Base-by-base conservation (phyloP, 1,140 invertebrate genomes). In the Anagrus nilaparvatae region DNA sequence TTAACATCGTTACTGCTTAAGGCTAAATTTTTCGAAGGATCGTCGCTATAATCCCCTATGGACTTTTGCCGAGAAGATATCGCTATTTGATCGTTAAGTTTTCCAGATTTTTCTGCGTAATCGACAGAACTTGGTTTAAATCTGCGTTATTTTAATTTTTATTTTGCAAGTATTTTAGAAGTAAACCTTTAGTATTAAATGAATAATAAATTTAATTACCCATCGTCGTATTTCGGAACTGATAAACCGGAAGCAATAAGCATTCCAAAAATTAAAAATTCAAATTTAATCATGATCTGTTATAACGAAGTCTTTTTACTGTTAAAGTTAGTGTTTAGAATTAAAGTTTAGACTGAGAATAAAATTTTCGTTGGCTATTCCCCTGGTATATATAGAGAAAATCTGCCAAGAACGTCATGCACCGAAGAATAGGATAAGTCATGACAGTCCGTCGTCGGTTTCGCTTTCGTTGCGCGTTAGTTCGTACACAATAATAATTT, bases 41-140 rank as follows among this genome's bases (percentile, higher is more conserved):
- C 29, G 4, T n/a, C 16, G 20, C n/a, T n/a, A n/a, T n/a, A n/a
- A n/a, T n/a, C n/a, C n/a, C n/a, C n/a, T n/a, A n/a, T n/a, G n/a
- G 44, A 28, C 17, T 56, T 49, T 7, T 48, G 23, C 9, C 59
- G 53, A 4, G 56, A 52, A 9, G 59, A 38, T 51, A 61, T 52
- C 0, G 65, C 60, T 12, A 65, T 19, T 35, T 68, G 67, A 33
- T 69, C 67, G 1, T 56, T 54, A 10, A 47, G 38, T 37, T 67
- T 64, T 5, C 34, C 44, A 0, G 43, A 44, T 38, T 66, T 65
- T 14, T 61, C 57, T 35, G 54, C 18, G n/a, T 62, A 66, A 34
- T 60, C 56, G 9, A 56, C 55, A 0, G 61, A 57, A 44, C 67
- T 69, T 35, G 67, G 65, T 16, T 67, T 39, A 33, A 69, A 69